Evolutionary conservation across 2,113 vertebrate genomes (phyloP).

Genomic region (Grammomys surdaster): DNA sequence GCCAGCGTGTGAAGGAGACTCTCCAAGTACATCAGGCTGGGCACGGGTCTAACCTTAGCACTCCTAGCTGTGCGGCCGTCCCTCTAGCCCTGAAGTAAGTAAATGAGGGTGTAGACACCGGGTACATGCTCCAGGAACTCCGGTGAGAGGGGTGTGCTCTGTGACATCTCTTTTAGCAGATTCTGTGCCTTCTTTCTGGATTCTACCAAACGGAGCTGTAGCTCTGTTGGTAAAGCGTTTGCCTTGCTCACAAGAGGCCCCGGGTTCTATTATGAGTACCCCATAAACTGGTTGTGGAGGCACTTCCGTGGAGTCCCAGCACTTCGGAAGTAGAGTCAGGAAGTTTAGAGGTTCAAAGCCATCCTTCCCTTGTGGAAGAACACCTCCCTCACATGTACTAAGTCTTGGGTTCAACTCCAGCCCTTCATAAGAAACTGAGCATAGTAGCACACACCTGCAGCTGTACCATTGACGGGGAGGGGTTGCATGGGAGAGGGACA

Average conservation of each 20-base stretch:
- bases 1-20: neutral
- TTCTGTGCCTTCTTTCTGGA: constrained; percentile 28
- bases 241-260: neutral
- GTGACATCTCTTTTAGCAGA: neutral
- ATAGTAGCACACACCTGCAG: neutral
- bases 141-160: neutral
- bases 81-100: neutral
- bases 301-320: neutral
- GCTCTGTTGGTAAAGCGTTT: neutral
- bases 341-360: neutral
- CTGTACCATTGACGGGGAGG: neutral
- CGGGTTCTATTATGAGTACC: neutral
- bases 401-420: neutral
- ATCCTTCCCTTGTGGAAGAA: neutral
- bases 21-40: neutral
- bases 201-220: neutral
- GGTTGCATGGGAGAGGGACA: neutral
- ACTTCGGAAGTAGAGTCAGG: neutral
- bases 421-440: neutral
- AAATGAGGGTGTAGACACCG: neutral
- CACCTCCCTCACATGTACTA: neutral
- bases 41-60: neutral
- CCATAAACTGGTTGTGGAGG: neutral
- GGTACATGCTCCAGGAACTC: neutral
- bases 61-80: neutral